Percentiles rank a stretch among this genome's conserved stretches.
phyloP scores from a whole-genome alignment of 1,140 invertebrate genomes.

The Steinernema feltiae region DNA sequence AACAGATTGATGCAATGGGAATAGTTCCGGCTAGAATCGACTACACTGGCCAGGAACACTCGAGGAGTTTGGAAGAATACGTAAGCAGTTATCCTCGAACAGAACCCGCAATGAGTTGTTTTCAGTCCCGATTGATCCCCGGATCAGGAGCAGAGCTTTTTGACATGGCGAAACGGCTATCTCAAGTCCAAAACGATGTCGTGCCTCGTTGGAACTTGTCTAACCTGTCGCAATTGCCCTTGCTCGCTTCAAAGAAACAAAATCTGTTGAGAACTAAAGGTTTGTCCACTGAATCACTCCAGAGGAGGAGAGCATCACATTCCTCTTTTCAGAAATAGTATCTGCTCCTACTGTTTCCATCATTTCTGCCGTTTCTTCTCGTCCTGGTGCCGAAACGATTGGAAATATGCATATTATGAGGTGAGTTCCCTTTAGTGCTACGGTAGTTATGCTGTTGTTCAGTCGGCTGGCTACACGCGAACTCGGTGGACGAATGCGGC shows the following conservation, averaged over 20 bases:
- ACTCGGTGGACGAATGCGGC: slow-evolving; percentile 64
- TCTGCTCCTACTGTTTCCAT: background rate
- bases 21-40: slow-evolving; percentile 81
- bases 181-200: background rate
- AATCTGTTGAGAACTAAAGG: too few species aligned
- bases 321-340: too few species aligned
- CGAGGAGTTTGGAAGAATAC: slow-evolving; percentile 78
- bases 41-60: slow-evolving; percentile 79
- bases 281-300: too few species aligned
- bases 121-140: background rate
- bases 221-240: background rate
- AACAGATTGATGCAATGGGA: slow-evolving; percentile 62
- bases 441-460: too few species aligned
- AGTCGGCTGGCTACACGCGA: slow-evolving; percentile 66
- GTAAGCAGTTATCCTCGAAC: slow-evolving; percentile 72
- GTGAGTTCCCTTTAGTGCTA: slow-evolving; percentile 58
- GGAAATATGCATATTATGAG: slow-evolving; percentile 60
- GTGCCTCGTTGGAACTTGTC: background rate
- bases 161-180: background rate
- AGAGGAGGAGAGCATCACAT: too few species aligned
- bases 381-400: too few species aligned
- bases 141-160: slow-evolving; percentile 16
- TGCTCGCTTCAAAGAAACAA: background rate
- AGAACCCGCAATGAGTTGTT: slow-evolving; percentile 10
- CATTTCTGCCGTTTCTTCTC: too few species aligned